Base-by-base conservation (phyloP, 2,888 invertebrate genomes). In the Pristionchus arcanus region DNA sequence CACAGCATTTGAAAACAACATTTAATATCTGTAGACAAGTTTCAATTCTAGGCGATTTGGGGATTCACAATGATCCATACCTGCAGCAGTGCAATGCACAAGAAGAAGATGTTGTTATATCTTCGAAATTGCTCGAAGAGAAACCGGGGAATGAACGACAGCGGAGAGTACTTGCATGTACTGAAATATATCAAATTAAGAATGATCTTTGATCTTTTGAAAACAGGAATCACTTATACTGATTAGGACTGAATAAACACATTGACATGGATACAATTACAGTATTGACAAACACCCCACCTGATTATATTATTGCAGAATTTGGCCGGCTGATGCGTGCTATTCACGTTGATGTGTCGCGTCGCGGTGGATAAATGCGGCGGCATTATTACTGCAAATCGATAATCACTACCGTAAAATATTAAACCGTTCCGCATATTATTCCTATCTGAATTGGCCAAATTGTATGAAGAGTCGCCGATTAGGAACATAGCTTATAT, bases 31-130 rank as follows among this genome's bases (percentile, higher is more conserved):
- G 42, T 42, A 9, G 9, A 42, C 9, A 42, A 42, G 3, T 42
- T 9, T 42, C 42, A 42, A 42, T 42, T 42, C 42, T 42, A 49
- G 42, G 42, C 42, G 9, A 9, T 11, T 49, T 49, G 3, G 7
- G 13, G 42, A 13, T 15, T 3, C n/a, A 13, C 28, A n/a, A 68
- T 31, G 28, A 4, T 9, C 21, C 59, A 7, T 95, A 97, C 97
- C 96, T 97, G 99, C 96, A 99, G 97, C 94, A 99, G 96, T 92
- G 98, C 98, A 95, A 99, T 99, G 96, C 98, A 97, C 94, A 99
- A 97, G 96, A 99, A 99, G 97, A 99, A 99, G 95, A 98, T 97
- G 96, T 99, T 99, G 95, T 98, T 98, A 97, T 99, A 99, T 95
- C 98, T 97, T 91, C 99, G 97, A 96, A 99, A 99, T 96, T 99